A percentile compares a stretch with the other conserved stretches of the same genome.
Conservation (phyloP, 2,888 invertebrate species). For the Habrosyne pyritoides region DNA sequence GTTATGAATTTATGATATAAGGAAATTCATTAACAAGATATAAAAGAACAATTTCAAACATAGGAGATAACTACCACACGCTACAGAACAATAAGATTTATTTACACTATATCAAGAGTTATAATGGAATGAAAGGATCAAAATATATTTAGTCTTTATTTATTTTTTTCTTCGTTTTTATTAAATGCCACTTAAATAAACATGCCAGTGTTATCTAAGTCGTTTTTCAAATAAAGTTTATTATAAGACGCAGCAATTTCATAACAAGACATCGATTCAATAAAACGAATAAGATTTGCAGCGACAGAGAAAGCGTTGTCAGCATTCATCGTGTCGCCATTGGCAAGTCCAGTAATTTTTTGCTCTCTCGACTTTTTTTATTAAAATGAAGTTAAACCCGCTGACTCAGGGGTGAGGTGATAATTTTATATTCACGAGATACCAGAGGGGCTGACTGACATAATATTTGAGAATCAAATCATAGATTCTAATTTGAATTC, state of each 20-base stretch:
- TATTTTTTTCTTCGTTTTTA: not conserved
- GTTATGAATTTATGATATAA: not conserved
- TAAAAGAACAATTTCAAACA: too few species aligned
- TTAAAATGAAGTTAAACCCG: slow-evolving; percentile 75
- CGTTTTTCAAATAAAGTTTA: not conserved
- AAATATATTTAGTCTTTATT: not conserved
- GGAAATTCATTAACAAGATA: too few species aligned
- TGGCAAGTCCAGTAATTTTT: slow-evolving; percentile 54
- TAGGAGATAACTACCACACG: too few species aligned
- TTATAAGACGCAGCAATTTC: slow-evolving; percentile 26
- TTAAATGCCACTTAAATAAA: not conserved
- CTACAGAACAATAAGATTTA: too few species aligned
- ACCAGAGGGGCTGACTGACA: slow-evolving; percentile 40
- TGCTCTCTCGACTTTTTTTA: slow-evolving; percentile 55
- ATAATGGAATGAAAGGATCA: not conserved
- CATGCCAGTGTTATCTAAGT: not conserved
- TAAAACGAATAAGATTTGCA: slow-evolving; percentile 47
- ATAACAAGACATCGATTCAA: slow-evolving; percentile 50
- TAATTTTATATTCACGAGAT: slow-evolving; percentile 75
- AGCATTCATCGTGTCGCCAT: slow-evolving; percentile 47
- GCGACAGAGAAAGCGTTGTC: slow-evolving; percentile 40
- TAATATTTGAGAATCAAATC: slow-evolving; percentile 22
- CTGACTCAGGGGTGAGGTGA: slow-evolving; percentile 67
- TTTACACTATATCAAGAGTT: not conserved
- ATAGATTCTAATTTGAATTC: not conserved